These are phyloP conservation scores for Heteropelma amictum DNA, from an alignment of 2,888 invertebrate genomes.

Conservation along the genomic window DNA sequence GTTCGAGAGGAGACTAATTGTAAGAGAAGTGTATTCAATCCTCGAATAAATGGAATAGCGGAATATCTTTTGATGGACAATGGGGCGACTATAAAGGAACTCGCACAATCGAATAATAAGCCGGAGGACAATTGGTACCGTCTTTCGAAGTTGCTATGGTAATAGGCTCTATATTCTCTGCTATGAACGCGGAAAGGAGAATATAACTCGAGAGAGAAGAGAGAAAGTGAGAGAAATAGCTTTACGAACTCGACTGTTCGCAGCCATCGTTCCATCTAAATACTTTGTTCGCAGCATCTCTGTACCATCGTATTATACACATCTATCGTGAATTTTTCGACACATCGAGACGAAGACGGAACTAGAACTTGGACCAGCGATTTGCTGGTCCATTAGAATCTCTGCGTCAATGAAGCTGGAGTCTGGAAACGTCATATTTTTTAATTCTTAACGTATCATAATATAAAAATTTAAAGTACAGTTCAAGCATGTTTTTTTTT, in stretches of 20 bases:
- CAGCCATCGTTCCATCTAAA: too few species aligned
- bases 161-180: constrained; percentile 29
- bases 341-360: too few species aligned
- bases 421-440: too few species aligned
- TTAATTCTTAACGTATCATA: too few species aligned
- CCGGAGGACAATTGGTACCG: neutral
- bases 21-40: neutral
- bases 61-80: constrained; percentile 49
- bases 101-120: constrained; percentile 54
- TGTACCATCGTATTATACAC: too few species aligned
- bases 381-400: too few species aligned
- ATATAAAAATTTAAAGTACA: too few species aligned
- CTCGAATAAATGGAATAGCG: constrained; percentile 18
- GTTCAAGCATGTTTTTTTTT: too few species aligned
- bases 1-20: neutral
- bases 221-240: constrained; percentile 9
- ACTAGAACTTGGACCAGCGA: too few species aligned
- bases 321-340: too few species aligned
- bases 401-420: too few species aligned
- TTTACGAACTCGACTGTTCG: neutral
- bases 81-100: constrained; percentile 44
- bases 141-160: constrained; percentile 35
- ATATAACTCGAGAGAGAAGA: neutral
- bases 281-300: too few species aligned
- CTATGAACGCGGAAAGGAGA: neutral